Percentiles rank a stretch among this genome's conserved stretches.
phyloP scores from a whole-genome alignment of 2,797 vertebrate species.

The Aldrovandia affinis region DNA sequence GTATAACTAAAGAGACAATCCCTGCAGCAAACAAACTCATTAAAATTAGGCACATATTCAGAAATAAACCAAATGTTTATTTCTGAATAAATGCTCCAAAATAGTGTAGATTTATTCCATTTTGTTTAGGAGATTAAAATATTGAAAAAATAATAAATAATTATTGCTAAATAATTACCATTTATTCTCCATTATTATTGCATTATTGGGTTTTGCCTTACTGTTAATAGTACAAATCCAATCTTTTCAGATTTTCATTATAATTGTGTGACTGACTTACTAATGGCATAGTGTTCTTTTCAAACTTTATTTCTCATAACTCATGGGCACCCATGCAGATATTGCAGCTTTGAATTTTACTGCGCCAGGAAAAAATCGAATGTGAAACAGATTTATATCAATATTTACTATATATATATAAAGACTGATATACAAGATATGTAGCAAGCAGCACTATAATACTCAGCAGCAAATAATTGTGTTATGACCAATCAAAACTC shows the following conservation, averaged over 20 bases:
- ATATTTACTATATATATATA: too few species aligned
- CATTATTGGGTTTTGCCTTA: background rate
- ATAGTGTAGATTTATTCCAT: background rate
- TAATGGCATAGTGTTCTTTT: background rate
- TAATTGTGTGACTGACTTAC: background rate
- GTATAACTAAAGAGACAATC: background rate
- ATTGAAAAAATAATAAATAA: background rate
- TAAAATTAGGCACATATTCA: background rate
- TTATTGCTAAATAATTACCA: background rate
- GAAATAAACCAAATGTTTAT: background rate
- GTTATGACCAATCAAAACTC: background rate
- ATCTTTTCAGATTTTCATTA: background rate
- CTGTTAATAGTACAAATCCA: background rate
- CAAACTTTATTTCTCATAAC: too few species aligned
- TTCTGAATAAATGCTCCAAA: background rate
- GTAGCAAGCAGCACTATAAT: background rate
- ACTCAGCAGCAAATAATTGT: background rate
- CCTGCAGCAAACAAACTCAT: background rate
- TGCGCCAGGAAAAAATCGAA: background rate
- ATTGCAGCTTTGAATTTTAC: background rate
- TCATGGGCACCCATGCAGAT: background rate
- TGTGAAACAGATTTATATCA: background rate
- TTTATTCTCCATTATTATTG: background rate
- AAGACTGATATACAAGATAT: too few species aligned
- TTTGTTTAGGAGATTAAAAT: background rate